Base-by-base conservation (phyloP, 2,797 vertebrate species). In the Xiphophorus birchmanni region DNA sequence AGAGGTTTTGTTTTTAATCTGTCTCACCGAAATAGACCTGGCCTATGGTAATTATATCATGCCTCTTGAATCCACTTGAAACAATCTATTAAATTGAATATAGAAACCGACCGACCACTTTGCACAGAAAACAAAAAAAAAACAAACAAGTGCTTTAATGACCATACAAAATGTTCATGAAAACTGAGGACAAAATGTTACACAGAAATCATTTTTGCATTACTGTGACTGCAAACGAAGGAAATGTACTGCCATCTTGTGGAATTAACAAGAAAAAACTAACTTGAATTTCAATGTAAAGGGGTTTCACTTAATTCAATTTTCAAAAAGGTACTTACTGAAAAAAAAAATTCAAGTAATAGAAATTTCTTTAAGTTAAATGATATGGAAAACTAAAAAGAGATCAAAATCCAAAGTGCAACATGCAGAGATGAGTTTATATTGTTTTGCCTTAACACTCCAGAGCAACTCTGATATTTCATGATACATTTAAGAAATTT, bases 241-340 rank as follows among this genome's bases (percentile, higher is more conserved):
- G 91, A 88, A 89, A 91, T 90, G 75, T 91, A 94, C 91, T 94
- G 92, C 94, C 93, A 91, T 92, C 94, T 93, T 83, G 91, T 94
- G 94, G 90, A 81, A 63, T 12, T 5, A 26, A 76, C 17, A 3
- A 40, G 15, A 17, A 77, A 65, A 73, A 54, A 12, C 15, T 11
- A 73, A 29, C 37, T 54, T 81, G 37, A 26, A 73, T 78, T 69
- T 50, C 23, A 4, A 69, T 47, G 40, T 40, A 23, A 23, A 37
- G 7, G 17, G 18, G 8, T 11, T 69, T 23, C 21, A 29, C 5
- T 63, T 15, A 63, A 67, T 23, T 10, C 4, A 12, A 40, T 13
- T 21, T 10, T 23, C 1, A 26, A 69, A 69, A 12, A 69, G 18
- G 11, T 69, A 44, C 23, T 69, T 44, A 6, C 1, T 35, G 18